Evolutionary conservation across 2,113 vertebrate genomes (phyloP), one percentile per base, ranked within the genome.

Genomic region (Eurypyga helias): DNA sequence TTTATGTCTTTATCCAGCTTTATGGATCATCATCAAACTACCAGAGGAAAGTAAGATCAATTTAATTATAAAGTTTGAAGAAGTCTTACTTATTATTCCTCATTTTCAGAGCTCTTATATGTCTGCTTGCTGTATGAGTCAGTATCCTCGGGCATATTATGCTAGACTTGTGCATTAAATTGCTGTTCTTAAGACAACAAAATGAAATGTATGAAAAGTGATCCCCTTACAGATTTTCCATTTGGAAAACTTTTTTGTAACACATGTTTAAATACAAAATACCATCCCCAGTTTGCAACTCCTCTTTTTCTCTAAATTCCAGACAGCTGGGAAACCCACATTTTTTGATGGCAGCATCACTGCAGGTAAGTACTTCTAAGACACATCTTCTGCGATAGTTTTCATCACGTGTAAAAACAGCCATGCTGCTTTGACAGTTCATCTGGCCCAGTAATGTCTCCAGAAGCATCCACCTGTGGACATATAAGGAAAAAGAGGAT

Each of bases 31-130:
- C 84, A 76, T n/a, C 24, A 93, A 83, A 79, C 70, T 87, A 87
- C 52, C 7, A 31, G 48, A 87, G n/a, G 31, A 90, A 10, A 84
- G 51, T 66, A 87, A 84, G 45, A 93, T 91, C 80, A 91, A 91
- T 92, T 93, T 96, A 92, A 95, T 96, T 92, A 67, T 57, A 57
- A 92, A 91, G 72, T 76, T 54, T 93, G 72, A 72, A 84, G 51
- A 75, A 70, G 48, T 60, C 51, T 71, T 80, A 75, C 70, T 93
- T 90, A 89, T 90, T 95, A 92, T 75, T 92, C 25, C 57, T 87
- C 52, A 79, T 89, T 93, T 95, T 92, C 80, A 72, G 69, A 95
- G 52, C 65, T 95, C 55, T 51, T 83, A n/a, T 70, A 45, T 60
- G 80, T 76, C 79, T 94, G 62, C 9, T 58, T 92, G 43, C 23